Base-by-base conservation (phyloP, 2,797 vertebrate species). In the Synanceia verrucosa region DNA sequence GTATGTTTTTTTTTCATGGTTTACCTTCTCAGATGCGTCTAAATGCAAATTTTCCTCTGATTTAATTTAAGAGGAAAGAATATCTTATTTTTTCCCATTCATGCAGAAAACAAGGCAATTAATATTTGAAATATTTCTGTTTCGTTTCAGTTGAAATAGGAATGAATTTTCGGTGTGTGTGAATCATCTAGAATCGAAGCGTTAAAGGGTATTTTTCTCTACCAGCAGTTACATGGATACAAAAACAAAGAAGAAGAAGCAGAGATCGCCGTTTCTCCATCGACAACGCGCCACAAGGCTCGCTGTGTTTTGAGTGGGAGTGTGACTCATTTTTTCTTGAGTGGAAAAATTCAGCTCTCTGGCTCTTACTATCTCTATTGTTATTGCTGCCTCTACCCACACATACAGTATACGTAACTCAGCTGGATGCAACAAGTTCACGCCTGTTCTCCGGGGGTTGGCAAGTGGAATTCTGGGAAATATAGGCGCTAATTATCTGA, bases 261-360 rank as follows among this genome's bases (percentile, higher is more conserved):
- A 77, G 67, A 83, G 81, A 82, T 82, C 50, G 56, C 66, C 61
- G 33, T 68, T 73, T 82, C 79, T 87, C 74, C 57, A 67, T 74
- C 73, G 5, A 73, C 72, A 84, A 47, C 62, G 61, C 31, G 48
- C 83, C 86, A 88, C 82, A 85, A 86, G 83, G 78, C 89, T 83
- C 23, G 21, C 82, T 85, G 82, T 90, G 85, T 90, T 91, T 80
- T 86, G 89, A 88, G 91, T 91, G 73, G 91, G 91, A 90, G 86
- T 88, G 86, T 91, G 89, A 92, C 84, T 91, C 86, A 87, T 90
- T 91, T 90, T 85, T 88, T 90, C 86, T 90, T 85, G 84, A 85
- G 89, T 88, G 86, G 82, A 91, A 90, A 89, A 87, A 88, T 79
- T 89, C 88, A 86, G 82, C 81, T 87, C 84, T 84, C 81, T 90